Base-by-base conservation (phyloP, 2,113 vertebrate genomes). In the Trematocara unimaculatum region DNA sequence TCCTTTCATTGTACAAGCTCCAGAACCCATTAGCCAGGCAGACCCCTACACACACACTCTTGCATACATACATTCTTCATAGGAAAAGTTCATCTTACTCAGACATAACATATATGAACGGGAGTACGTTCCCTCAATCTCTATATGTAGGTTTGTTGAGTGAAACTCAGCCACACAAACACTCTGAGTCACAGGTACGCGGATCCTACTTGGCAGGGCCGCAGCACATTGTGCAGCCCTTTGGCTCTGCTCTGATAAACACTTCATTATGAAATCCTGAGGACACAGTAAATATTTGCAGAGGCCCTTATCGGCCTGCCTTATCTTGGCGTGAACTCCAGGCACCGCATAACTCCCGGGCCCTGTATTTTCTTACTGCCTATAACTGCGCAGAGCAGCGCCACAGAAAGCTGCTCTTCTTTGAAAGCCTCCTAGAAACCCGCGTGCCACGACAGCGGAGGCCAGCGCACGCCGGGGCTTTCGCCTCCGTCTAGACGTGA, bases 1-100 rank as follows among this genome's bases (percentile, higher is more conserved):
- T 97, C 96, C 96, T 97, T 82, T 94, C 95, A 97, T 97, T 97
- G 96, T 97, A 87, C 91, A 45, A 89, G 92, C 92, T 94, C 92
- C 83, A 92, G 93, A 89, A 84, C 87, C 94, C 94, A 94, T 93
- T 94, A 95, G 93, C 90, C 87, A 84, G 55, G 15, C 54, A 87
- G 82, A 88, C 81, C 79, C 81, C 90, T 83, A 83, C 15, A 13
- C 40, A 18, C 58, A 17, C 64, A 6, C 64, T 23, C 64, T 23
- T 14, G 23, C 12, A 45, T 26, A 45, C 13, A 17, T 45, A 45
- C 40, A 17, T 86, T 81, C 64, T 88, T 20, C 45, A 85, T 11
- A 83, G 72, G 67, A 70, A 81, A 78, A 31, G 12, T 8, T 58
- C 8, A 81, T 42, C 49, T 79, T 51, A 84, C 15, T 70, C 58